Percentiles rank a stretch among this genome's conserved stretches.
phyloP scores from a whole-genome alignment of 2,888 invertebrate species.

The Subacronicta megacephala region DNA sequence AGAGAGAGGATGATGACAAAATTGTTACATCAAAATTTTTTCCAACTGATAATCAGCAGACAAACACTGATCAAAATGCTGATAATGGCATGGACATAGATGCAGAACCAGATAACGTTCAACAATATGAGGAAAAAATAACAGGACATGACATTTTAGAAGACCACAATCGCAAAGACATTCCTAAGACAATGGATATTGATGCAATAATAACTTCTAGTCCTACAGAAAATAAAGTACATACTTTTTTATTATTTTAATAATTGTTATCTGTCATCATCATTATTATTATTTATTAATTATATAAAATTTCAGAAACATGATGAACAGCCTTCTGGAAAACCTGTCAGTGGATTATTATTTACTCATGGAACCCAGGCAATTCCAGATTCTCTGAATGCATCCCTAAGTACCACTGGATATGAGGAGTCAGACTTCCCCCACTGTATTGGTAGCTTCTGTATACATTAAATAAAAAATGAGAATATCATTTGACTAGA shows the following conservation, averaged over 20 bases:
- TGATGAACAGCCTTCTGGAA: constrained; percentile 51
- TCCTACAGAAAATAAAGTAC: constrained; percentile 56
- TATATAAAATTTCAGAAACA: constrained; percentile 51
- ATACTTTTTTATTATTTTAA: neutral
- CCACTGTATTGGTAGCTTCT: constrained; percentile 73
- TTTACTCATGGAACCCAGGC: constrained; percentile 72
- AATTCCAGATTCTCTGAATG: constrained; percentile 75
- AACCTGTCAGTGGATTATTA: constrained; percentile 68
- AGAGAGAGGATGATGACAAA: constrained; percentile 64
- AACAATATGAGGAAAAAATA: constrained; percentile 10
- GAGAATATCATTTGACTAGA: neutral
- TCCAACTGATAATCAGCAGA: constrained; percentile 43
- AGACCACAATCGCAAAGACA: constrained; percentile 10
- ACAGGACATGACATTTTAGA: constrained; percentile 12
- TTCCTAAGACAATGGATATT: constrained; percentile 41
- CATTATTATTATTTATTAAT: neutral
- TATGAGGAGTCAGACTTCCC: constrained; percentile 78
- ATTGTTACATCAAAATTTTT: constrained; percentile 78
- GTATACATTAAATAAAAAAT: neutral
- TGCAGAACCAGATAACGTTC: constrained; percentile 26
- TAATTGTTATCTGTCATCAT: neutral
- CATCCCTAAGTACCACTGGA: constrained; percentile 77
- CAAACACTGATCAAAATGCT: constrained; percentile 22
- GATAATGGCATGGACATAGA: constrained; percentile 38
- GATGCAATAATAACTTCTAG: constrained; percentile 52